Base-by-base conservation (phyloP, 2,888 invertebrate genomes). In the Pollenia angustigena region DNA sequence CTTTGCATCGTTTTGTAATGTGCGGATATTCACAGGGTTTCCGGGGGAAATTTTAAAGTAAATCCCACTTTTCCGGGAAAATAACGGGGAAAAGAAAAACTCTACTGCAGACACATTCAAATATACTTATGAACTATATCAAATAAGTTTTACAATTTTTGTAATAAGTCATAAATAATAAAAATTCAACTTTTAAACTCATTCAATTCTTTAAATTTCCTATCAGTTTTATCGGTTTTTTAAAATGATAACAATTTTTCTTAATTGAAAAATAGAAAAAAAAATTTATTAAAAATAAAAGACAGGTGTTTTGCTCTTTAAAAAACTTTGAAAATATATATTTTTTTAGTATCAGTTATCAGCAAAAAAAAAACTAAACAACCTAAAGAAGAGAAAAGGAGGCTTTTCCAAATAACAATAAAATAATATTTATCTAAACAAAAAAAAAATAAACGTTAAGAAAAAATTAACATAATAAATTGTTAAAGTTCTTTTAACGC, bases 401-500 rank as follows among this genome's bases (percentile, higher is more conserved):
- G 66, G 11, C 58, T 46, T 6, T 80, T 52, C 50, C 40, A 56
- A 84, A 66, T 68, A 81, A 66, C 72, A 83, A 80, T 80, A 78
- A 81, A 75, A 80, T 50, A 71, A 72, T 75, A 54, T 78, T 68
- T 82, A 60, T 83, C 79, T 60, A 40, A 62, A 50, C 50, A 42
- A 6, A 54, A 76, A 69, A 32, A 32, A 32, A 32, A 32, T 32
- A 32, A 23, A 23, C 11, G 42, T 54, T 56, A 42, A 81, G 14
- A 54, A 52, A 72, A 74, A 76, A 72, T 81, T 74, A 81, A 78
- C 76, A 87, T 84, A 81, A 84, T 84, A 87, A 87, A 87, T 87
- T 87, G 74, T 81, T 84, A 74, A 74, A 84, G 18, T 14, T 42
- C 32, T 16, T 4, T 32, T 50, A 69, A 60, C 80, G 54, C 71